phyloP scores from a whole-genome alignment of 2,888 invertebrate species.

The Heliothis peltigera region DNA sequence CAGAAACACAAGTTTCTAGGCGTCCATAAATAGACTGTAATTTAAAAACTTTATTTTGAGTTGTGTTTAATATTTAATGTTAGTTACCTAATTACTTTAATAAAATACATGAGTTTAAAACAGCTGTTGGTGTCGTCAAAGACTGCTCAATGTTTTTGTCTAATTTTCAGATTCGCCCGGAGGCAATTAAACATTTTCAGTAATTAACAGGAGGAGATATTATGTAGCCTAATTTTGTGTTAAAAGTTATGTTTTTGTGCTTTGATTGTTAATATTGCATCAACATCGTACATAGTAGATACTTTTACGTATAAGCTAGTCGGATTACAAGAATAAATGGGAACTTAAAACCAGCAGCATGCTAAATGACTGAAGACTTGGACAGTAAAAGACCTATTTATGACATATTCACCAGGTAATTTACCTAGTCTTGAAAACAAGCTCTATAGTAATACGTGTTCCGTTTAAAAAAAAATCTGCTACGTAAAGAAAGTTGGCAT shows the following conservation, averaged over 20 bases:
- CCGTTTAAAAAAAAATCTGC: slow-evolving; percentile 14
- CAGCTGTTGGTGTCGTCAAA: slow-evolving; percentile 8
- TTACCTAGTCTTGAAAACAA: background rate
- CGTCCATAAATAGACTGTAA: too few relatives aligned
- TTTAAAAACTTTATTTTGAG: background rate
- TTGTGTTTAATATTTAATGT: background rate
- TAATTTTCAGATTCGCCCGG: slow-evolving; percentile 9
- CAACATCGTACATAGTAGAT: too few relatives aligned
- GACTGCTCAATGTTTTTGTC: too few relatives aligned
- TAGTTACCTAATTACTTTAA: background rate
- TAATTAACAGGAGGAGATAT: background rate
- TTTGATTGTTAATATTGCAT: too few relatives aligned
- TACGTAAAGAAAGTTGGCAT: slow-evolving; percentile 47
- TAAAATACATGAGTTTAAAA: slow-evolving; percentile 13
- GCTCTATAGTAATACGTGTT: background rate
- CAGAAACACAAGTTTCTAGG: too few relatives aligned
- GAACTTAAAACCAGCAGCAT: too few relatives aligned
- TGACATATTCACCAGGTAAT: background rate
- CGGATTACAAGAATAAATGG: too few relatives aligned
- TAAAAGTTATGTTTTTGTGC: too few relatives aligned
- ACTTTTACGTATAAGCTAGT: too few relatives aligned
- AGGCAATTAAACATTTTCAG: slow-evolving; percentile 17
- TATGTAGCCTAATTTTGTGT: too few relatives aligned
- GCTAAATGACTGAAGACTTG: too few relatives aligned
- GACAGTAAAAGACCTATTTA: background rate